Conservation (phyloP, 2,888 invertebrate genomes). For the Heliconius ismenius region DNA sequence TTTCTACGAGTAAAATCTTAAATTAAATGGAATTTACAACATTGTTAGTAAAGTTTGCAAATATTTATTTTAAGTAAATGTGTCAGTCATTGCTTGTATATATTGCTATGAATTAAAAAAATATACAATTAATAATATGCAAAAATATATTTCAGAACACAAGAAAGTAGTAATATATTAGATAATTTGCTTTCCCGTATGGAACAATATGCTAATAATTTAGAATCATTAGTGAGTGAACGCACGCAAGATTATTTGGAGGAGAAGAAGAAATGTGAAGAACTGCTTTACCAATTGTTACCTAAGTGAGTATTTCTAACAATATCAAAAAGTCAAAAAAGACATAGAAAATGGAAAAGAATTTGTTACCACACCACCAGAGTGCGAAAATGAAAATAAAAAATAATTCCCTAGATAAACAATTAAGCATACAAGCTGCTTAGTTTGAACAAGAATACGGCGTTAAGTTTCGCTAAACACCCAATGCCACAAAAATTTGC, state of each 20-base stretch:
- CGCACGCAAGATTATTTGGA: slow-evolving; percentile 98
- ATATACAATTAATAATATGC: not conserved
- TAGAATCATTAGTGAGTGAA: slow-evolving; percentile 97
- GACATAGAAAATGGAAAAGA: no score
- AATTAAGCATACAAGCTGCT: no score
- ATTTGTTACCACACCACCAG: no score
- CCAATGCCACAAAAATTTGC: no score
- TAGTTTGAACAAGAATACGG: no score
- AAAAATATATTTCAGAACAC: slow-evolving; percentile 82
- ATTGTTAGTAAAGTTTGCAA: not conserved
- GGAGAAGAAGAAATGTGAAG: slow-evolving; percentile 98
- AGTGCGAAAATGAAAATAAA: no score
- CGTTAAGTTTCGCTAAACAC: no score
- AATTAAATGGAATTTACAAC: no score
- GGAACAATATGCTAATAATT: slow-evolving; percentile 99
- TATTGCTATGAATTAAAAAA: not conserved
- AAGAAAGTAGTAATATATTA: slow-evolving; percentile 95
- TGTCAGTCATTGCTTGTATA: not conserved
- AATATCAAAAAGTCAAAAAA: not conserved
- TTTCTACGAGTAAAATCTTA: no score
- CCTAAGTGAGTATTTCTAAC: slow-evolving; percentile 87
- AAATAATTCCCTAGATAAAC: no score
- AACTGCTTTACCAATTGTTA: slow-evolving; percentile 96
- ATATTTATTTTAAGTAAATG: not conserved
- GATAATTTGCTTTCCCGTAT: slow-evolving; percentile 98